Base-by-base conservation (phyloP, 2,113 vertebrate genomes). In the Callipepla californica region DNA sequence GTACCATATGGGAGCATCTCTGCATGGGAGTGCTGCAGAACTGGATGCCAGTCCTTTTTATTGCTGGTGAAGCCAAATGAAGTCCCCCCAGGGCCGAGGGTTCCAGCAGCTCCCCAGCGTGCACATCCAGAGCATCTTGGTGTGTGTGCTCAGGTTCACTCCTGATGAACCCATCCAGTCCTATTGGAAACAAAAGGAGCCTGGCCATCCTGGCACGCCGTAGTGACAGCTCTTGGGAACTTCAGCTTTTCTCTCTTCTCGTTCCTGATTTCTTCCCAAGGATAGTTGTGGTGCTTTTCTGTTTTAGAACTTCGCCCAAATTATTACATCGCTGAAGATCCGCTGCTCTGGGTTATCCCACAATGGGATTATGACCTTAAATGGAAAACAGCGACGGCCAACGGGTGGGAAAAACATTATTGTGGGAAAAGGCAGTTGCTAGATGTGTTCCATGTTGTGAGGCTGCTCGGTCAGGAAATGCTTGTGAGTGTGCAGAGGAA, bases 341-440 rank as follows among this genome's bases (percentile, higher is more conserved):
- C 0, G 0, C 63, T 83, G 82, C 79, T 85, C 83, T 84, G 85
- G 80, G 90, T 84, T 95, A 90, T 96, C 85, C 90, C 69, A 42
- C 85, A 76, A 34, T 32, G 91, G 91, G 80, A 86, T 86, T 93
- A 84, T 96, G 87, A 26, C 95, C 90, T 96, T 96, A 96, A 75
- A 96, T 95, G 94, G 96, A 87, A 90, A 94, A 73, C 42, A 83
- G 4, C 51, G 75, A 68, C 79, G 73, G 85, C 73, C 81, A 72
- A 21, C 75, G 66, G 91, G 90, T 85, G 47, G 34, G 62, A 44
- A 84, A 90, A 87, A 42, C 15, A 57, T n/a, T 91, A 9, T 73
- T 94, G 70, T 84, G 80, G 92, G 90, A 94, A 94, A 91, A 80
- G 7, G 6, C 50, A 76, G 61, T 67, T 74, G 70, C 59, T 87